A percentile compares a stretch with the other conserved stretches of the same genome.
Evolutionary conservation across 1,140 invertebrate species (phyloP).

Genomic region (Sinella curviseta): DNA sequence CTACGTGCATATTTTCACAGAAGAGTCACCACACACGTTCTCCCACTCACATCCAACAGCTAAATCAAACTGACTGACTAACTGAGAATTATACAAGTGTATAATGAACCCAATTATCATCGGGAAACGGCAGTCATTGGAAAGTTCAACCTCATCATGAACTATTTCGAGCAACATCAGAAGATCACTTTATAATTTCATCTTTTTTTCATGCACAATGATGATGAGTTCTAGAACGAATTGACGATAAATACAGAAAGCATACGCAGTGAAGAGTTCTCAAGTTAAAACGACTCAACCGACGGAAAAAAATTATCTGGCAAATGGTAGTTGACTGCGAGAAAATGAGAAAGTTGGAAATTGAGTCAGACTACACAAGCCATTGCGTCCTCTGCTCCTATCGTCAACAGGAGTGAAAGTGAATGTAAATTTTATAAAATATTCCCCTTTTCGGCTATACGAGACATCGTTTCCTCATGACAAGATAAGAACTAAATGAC

Average conservation of each 20-base stretch:
- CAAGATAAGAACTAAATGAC: not conserved
- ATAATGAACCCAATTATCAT: slow-evolving; percentile 14
- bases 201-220: not conserved
- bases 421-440: not conserved
- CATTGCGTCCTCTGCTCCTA: not conserved
- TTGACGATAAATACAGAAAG: no score
- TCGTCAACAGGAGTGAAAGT: not conserved
- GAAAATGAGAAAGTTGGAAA: not conserved
- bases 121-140: not conserved
- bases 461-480: not conserved
- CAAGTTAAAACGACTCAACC: no score
- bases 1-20: not conserved
- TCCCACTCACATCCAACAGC: not conserved
- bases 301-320: not conserved
- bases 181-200: not conserved
- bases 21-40: not conserved
- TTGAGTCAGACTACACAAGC: not conserved
- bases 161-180: no score
- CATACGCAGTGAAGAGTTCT: no score
- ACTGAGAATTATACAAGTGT: not conserved
- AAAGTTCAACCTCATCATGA: not conserved
- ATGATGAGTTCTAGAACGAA: no score
- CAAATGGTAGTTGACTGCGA: not conserved
- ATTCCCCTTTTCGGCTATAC: not conserved
- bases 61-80: not conserved